phyloP scores from a whole-genome alignment of 2,888 invertebrate genomes.

The Spilarctia lutea region DNA sequence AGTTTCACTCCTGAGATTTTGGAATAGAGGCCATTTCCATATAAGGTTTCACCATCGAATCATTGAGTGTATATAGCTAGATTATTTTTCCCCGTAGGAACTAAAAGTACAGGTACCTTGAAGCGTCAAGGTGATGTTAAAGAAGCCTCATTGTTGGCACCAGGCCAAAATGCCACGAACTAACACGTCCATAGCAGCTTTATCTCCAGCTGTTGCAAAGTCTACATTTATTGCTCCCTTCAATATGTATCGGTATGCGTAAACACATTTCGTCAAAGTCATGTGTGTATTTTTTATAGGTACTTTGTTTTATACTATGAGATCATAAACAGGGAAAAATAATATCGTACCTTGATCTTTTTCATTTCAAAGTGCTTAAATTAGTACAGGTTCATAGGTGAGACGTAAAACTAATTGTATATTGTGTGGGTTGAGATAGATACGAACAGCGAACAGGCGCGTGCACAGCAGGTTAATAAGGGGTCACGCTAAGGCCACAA shows the following conservation, averaged over 20 bases:
- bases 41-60: background rate
- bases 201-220: conserved; percentile 32
- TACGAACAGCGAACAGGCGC: conserved; percentile 21
- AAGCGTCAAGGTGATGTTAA: conserved; percentile 34
- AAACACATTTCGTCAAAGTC: conserved; percentile 24
- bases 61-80: background rate
- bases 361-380: conserved; percentile 42
- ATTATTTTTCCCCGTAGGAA: background rate
- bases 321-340: background rate
- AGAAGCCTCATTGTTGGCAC: conserved; percentile 36
- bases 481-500: conserved; percentile 39
- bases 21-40: background rate
- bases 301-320: background rate
- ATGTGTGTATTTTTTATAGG: background rate
- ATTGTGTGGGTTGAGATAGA: conserved; percentile 28
- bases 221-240: conserved; percentile 35
- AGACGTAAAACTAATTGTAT: conserved; percentile 40
- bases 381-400: conserved; percentile 37
- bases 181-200: conserved; percentile 32
- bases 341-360: conserved; percentile 27
- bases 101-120: conserved; percentile 32
- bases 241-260: conserved; percentile 27
- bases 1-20: conserved; percentile 13
- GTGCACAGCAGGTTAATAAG: conserved; percentile 24
- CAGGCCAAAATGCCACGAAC: conserved; percentile 31